These are phyloP conservation scores for Incurvaria masculella DNA, from an alignment of 2,888 invertebrate species.

Conservation along the genomic window DNA sequence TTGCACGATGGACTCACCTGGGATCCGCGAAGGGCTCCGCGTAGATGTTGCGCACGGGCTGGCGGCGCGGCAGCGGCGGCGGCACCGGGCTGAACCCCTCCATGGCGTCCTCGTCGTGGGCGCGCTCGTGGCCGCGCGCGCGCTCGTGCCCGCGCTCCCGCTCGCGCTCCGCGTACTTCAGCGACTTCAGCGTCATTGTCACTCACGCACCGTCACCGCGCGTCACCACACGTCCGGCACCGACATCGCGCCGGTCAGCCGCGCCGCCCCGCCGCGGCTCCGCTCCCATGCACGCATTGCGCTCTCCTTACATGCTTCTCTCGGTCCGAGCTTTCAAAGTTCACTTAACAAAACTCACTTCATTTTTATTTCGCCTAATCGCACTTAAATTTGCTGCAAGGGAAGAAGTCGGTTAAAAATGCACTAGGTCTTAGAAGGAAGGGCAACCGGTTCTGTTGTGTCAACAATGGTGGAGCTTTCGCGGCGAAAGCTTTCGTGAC, in stretches of 20 bases:
- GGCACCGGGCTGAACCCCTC: conserved; percentile 57
- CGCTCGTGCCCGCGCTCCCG: too few species aligned
- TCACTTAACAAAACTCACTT: too few species aligned
- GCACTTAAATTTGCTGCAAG: too few species aligned
- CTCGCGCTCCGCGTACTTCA: conserved; percentile 53
- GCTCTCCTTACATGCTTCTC: too few species aligned
- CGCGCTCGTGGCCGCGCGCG: too few species aligned
- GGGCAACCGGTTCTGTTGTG: too few species aligned
- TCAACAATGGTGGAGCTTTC: too few species aligned
- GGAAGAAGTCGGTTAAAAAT: too few species aligned
- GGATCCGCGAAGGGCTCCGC: conserved; percentile 64
- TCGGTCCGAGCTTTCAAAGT: too few species aligned
- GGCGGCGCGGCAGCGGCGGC: conserved; percentile 61
- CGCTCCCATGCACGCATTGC: conserved; percentile 21
- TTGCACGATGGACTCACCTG: too few species aligned
- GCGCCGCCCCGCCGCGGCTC: conserved; percentile 39
- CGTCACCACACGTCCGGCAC: not conserved
- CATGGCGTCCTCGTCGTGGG: conserved; percentile 50
- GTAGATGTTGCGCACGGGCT: conserved; percentile 62
- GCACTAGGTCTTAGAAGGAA: too few species aligned
- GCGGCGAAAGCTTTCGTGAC: conserved; percentile 12
- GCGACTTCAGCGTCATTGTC: conserved; percentile 61
- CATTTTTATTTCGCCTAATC: too few species aligned
- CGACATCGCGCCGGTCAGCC: conserved; percentile 28
- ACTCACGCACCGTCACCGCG: not conserved